phyloP scores from a whole-genome alignment of 1,140 invertebrate genomes.

The Bicyclus anynana region DNA sequence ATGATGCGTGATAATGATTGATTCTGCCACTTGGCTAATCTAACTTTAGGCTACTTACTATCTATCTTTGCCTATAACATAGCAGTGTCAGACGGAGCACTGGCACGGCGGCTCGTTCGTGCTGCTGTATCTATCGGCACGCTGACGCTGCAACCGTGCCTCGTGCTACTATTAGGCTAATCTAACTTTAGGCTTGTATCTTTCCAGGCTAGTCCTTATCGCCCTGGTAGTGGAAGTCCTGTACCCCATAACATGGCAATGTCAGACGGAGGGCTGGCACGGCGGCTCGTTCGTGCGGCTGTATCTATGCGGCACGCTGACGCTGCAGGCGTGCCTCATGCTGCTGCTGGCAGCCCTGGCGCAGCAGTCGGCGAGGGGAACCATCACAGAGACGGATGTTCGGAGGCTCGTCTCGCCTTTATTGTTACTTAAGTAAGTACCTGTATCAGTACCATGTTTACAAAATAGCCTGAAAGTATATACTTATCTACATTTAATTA shows the following conservation, averaged over 20 bases:
- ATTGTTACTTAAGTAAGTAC: constrained; percentile 82
- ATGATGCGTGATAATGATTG: too few species aligned
- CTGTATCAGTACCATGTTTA: background rate
- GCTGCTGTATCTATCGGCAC: constrained; percentile 81
- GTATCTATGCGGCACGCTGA: constrained; percentile 82
- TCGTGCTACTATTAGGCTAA: background rate
- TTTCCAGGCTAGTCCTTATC: constrained; percentile 81
- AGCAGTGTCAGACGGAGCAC: constrained; percentile 81
- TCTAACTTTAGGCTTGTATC: background rate
- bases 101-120: constrained; percentile 83
- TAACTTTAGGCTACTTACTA: background rate
- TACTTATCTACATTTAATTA: too few species aligned
- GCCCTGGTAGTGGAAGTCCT: constrained; percentile 79
- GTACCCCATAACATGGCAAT: constrained; percentile 78
- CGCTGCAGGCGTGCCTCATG: constrained; percentile 79
- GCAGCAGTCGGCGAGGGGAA: constrained; percentile 83
- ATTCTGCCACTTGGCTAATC: background rate
- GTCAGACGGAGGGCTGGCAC: constrained; percentile 80
- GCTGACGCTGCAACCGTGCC: too few species aligned
- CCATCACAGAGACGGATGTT: constrained; percentile 83
- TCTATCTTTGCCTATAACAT: constrained; percentile 80
- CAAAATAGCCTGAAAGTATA: too few species aligned
- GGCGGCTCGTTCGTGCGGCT: constrained; percentile 83
- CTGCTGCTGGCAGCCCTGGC: constrained; percentile 81
- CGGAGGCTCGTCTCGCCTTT: constrained; percentile 82